A percentile compares a stretch with the other conserved stretches of the same genome.
Evolutionary conservation across 2,888 invertebrate genomes (phyloP).

Genomic region (Urechis unicinctus): DNA sequence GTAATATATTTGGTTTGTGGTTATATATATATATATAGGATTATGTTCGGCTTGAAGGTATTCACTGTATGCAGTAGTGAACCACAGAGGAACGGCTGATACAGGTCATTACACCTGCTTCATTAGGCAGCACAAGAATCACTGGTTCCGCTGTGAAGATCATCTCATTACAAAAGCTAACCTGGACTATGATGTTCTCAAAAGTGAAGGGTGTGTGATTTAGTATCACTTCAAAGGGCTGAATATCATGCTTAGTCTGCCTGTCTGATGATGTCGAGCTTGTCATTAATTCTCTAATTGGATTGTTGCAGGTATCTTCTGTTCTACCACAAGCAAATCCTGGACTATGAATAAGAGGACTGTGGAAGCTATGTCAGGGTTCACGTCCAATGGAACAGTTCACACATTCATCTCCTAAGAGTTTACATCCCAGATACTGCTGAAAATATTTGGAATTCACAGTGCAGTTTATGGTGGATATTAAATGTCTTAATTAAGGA

Average conservation of each 20-base stretch:
- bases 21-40: neutral
- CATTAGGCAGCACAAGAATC: conserved; percentile 73
- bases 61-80: conserved; percentile 92
- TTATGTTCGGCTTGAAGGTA: conserved; percentile 58
- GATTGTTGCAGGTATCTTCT: conserved; percentile 74
- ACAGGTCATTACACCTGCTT: conserved; percentile 94
- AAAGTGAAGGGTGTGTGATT: conserved; percentile 79
- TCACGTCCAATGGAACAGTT: too few species aligned
- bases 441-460: too few species aligned
- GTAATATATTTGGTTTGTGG: neutral
- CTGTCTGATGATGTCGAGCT: neutral
- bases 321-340: conserved; percentile 92
- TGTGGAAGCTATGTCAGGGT: too few species aligned
- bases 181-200: conserved; percentile 75
- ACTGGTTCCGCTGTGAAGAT: conserved; percentile 87
- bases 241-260: neutral
- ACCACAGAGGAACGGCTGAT: conserved; percentile 87
- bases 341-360: conserved; percentile 63
- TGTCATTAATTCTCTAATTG: too few species aligned
- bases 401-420: too few species aligned
- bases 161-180: conserved; percentile 84
- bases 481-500: too few species aligned
- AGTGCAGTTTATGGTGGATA: too few species aligned
- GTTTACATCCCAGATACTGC: too few species aligned
- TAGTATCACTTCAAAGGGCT: neutral